Evolutionary conservation across 2,113 vertebrate species (phyloP), one percentile per base, ranked within the genome.

Genomic region (Anseranas semipalmata): DNA sequence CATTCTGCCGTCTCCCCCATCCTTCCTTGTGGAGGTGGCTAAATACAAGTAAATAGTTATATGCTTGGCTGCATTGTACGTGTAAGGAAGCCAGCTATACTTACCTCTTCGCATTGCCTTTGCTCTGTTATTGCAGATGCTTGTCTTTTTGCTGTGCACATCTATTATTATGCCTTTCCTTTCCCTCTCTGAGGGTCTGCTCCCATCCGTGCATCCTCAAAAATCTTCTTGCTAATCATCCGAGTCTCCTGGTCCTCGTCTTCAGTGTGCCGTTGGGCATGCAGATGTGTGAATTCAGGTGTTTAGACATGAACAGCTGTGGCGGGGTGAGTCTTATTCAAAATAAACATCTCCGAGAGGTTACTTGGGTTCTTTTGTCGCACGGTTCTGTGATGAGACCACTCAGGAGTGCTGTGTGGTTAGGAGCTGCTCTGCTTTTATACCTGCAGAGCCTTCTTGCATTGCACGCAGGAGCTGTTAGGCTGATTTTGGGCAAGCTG

Each of bases 41-140:
- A 72, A 95, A 85, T 74, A 74, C 67, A 92, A 89, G 79, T 67
- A 87, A 91, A 70, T 90, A 87, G 79, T 88, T 68, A 78, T 7
- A 53, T 27, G 37, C 84, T 72, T 75, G 91, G 65, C 80, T 94
- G 87, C 2, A 0, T 48, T 70, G 56, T 0, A 0, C 63, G 35
- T 45, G 21, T 75, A 66, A 50, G 76, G 74, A 70, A 87, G 80
- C 65, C 73, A 65, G 30, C 48, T 65, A 8, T 39, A n/a, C 79
- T 84, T 33, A 63, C 10, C 27, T 93, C 56, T 77, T 88, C 22
- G 2, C 22, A 2, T 18, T 94, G 75, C 60, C 88, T 81, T 85
- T 88, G 46, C 82, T 87, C 71, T 56, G 32, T 70, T 65, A 11
- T 9, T 93, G 76, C 52, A 92, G 73, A 75, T 90, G 30, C 65